Base-by-base conservation (phyloP, 64 coral and sea anemone genomes). In the Montipora cactus region DNA sequence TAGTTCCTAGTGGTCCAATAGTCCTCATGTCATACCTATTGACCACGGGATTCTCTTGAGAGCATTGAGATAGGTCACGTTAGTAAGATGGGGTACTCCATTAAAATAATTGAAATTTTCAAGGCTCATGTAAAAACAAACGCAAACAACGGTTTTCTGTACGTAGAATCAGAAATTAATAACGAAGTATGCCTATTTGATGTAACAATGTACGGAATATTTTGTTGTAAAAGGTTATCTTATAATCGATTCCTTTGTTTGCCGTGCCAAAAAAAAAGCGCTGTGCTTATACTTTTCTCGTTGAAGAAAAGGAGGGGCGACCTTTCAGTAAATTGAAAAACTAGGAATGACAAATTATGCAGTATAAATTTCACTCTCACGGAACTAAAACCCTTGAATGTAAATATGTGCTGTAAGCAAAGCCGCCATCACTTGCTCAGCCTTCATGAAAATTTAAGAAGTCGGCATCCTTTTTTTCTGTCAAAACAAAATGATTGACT, bases 361-460 rank as follows among this genome's bases (percentile, higher is more conserved):
- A 37, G 37, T 37, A 1, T 37, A 37, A 37, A 37, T 37, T 37
- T 37, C 37, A 37, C 37, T 37, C 37, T 37, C 37, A 37, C 37
- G 64, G 80, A 37, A 37, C 37, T 62, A 81, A 82, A 82, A 6
- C 15, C 55, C 53, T 62, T 62, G 22, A 10, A n/a, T 50, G 15
- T 82, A 19, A 44, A 47, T 67, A 84, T 16, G 62, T 58, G 47
- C 61, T 59, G 59, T 28, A 19, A 84, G 67, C 59, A 84, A 68
- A 47, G 81, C 81, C 81, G 81, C 59, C 44, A 67, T 15, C 66
- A 67, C 44, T 68, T 48, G 28, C n/a, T 84, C 25, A 67, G 67
- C 64, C 61, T 47, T 84, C 62, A 84, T 84, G 44, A 84, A 84
- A 84, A 68, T 84, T 69, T 84, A 49, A 84, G 23, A 47, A 45